Base-by-base conservation (phyloP, 2,113 vertebrate species). In the Gopherus flavomarginatus region DNA sequence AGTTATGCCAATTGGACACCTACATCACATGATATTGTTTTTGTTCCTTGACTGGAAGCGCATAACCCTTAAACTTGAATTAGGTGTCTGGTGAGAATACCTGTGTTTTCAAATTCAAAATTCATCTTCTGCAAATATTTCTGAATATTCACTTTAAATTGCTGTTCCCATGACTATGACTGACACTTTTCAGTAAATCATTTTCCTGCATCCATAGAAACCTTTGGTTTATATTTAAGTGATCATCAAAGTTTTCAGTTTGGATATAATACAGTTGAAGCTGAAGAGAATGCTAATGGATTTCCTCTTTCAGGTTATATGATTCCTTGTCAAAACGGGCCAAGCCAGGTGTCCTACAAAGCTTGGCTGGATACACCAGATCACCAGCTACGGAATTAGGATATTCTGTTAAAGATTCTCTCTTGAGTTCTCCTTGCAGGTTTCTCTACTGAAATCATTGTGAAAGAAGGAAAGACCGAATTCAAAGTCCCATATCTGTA, bases 371-470 rank as follows among this genome's bases (percentile, higher is more conserved):
- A 92, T 95, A 95, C 92, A 72, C 91, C 84, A 94, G 87, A 77
- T 87, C 83, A 94, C 81, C 88, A 87, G 31, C 79, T 96, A 50
- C 94, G 92, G 93, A 95, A 95, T 95, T 91, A 92, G 35, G 86
- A 29, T 94, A 50, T 87, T 96, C 94, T 81, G 38, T 78, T 93
- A 96, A 90, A 96, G 88, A 38, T 26, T 49, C 31, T 92, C 85
- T 62, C 62, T 35, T 47, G n/a, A 56, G 22, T 83, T 88, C 24
- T 86, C 47, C 90, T 49, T 93, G 54, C 80, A 90, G 53, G n/a
- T 22, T 9, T 86, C 53, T 72, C 38, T 72, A 2, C 35, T 86
- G 69, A 62, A 82, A 31, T 93, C 65, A 47, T 50, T 6, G 17
- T 56, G 80, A n/a, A 54, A 24, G 52, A 24, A 54, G 10, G 49